These are phyloP conservation scores for Perognathus longimembris DNA, from an alignment of 2,113 vertebrate species.

Conservation along the genomic window DNA sequence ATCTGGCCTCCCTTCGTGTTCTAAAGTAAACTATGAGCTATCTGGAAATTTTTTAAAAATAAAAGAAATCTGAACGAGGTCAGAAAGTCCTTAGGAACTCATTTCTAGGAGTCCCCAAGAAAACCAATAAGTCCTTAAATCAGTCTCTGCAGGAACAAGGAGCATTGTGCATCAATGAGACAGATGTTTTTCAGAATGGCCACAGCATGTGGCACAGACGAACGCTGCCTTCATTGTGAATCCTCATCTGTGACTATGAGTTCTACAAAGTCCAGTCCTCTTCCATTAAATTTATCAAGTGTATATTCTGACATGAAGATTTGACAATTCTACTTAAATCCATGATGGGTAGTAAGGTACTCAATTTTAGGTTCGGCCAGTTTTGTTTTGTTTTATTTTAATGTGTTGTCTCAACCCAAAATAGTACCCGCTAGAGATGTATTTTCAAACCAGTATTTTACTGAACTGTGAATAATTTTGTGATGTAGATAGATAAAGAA, in stretches of 20 bases:
- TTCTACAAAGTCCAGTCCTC: background rate
- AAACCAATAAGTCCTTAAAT: slow-evolving; percentile 32
- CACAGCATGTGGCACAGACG: background rate
- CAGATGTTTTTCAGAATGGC: background rate
- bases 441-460: background rate
- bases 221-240: background rate
- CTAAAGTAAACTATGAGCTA: slow-evolving; percentile 23
- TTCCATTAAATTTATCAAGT: background rate
- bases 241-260: background rate
- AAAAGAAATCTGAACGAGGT: slow-evolving; percentile 25
- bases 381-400: background rate
- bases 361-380: background rate
- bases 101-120: background rate
- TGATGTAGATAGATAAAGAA: background rate
- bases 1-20: background rate
- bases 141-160: background rate
- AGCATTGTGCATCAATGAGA: background rate
- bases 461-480: background rate
- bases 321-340: slow-evolving; percentile 10
- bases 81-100: slow-evolving; percentile 27
- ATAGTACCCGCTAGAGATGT: background rate
- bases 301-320: slow-evolving; percentile 14
- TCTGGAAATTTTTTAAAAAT: slow-evolving; percentile 25
- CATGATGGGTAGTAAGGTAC: slow-evolving; percentile 11
- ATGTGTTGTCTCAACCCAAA: slow-evolving; percentile 14